Evolutionary conservation across 1,140 invertebrate species (phyloP).

Genomic region (Ladona fulva): DNA sequence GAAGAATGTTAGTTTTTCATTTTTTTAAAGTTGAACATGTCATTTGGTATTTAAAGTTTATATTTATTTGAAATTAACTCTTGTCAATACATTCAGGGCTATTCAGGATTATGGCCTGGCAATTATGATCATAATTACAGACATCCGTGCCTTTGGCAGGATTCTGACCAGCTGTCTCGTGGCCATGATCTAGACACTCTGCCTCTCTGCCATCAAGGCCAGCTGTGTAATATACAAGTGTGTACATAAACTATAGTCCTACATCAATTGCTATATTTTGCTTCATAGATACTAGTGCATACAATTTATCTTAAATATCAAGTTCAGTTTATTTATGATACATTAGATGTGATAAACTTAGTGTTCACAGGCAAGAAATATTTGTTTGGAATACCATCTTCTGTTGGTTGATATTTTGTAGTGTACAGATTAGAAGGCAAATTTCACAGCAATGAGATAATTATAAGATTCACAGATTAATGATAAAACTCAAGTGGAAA

Average conservation of each 20-base stretch:
- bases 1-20: too few relatives aligned
- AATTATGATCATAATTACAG: slow-evolving; percentile 4
- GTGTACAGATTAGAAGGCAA: too few relatives aligned
- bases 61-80: too few relatives aligned
- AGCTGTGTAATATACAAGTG: slow-evolving; percentile 1
- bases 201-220: background rate
- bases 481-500: too few relatives aligned
- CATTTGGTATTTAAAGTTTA: too few relatives aligned
- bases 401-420: too few relatives aligned
- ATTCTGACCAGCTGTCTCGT: background rate
- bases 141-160: slow-evolving; percentile 6
- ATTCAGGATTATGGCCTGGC: background rate
- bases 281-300: background rate
- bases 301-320: background rate
- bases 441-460: too few relatives aligned
- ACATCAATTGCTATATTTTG: background rate
- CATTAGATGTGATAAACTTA: too few relatives aligned
- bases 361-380: too few relatives aligned
- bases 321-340: background rate
- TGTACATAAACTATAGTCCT: background rate
- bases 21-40: too few relatives aligned
- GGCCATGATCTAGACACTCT: slow-evolving; percentile 4
- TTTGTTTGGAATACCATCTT: too few relatives aligned
- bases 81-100: background rate
- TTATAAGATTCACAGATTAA: too few relatives aligned